phyloP scores from a whole-genome alignment of 2,113 vertebrate genomes.

The Dipodomys stephensi region DNA sequence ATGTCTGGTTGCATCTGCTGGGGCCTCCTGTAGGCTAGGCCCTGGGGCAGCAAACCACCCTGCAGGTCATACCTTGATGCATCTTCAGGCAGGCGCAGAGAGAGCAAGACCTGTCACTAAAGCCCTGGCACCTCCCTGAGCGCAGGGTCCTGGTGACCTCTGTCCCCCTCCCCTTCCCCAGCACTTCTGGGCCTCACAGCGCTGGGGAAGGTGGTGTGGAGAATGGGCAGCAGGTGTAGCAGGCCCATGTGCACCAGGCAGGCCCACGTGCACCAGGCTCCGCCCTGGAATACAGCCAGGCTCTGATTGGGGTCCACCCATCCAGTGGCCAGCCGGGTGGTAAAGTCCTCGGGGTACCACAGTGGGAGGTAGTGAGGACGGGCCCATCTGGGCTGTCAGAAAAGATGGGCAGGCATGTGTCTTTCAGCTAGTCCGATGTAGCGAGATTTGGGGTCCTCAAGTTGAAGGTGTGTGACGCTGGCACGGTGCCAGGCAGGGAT shows the following conservation, averaged over 20 bases:
- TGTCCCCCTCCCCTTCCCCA: too few relatives aligned
- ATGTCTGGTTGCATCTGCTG: not conserved
- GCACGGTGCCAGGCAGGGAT: too few relatives aligned
- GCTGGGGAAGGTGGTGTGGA: not conserved
- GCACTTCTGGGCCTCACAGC: not conserved
- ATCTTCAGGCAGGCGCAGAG: not conserved
- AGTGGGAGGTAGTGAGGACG: too few relatives aligned
- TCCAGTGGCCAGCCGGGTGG: not conserved
- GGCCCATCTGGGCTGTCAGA: too few relatives aligned
- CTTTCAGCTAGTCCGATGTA: not conserved
- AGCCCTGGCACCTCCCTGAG: not conserved
- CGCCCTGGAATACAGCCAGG: accelerated
- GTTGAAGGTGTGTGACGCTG: too few relatives aligned
- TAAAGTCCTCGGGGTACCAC: not conserved
- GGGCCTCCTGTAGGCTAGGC: not conserved
- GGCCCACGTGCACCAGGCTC: not conserved
- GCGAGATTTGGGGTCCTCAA: not conserved
- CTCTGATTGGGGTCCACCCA: not conserved
- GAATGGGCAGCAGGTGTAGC: not conserved
- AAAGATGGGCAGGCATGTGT: too few relatives aligned
- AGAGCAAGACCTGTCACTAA: not conserved
- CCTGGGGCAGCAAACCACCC: not conserved
- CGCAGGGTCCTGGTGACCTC: not conserved
- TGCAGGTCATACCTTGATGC: not conserved
- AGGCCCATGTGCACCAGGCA: not conserved